Evolutionary conservation across 2,888 invertebrate species (phyloP).

Genomic region (Oasisia sp.): DNA sequence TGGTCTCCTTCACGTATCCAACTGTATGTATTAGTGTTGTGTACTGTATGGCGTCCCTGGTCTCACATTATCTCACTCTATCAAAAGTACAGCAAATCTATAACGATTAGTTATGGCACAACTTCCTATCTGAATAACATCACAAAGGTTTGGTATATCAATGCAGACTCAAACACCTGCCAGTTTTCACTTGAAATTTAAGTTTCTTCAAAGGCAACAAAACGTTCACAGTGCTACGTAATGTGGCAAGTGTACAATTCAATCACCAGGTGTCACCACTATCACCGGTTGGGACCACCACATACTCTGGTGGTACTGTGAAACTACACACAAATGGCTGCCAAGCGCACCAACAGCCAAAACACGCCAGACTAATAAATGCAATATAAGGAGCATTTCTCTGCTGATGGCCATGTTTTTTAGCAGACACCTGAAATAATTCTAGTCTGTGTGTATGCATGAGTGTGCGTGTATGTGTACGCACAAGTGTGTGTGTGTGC

Average conservation of each 20-base stretch:
- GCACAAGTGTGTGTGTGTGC: neutral
- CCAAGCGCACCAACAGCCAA: neutral
- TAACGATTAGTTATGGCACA: neutral
- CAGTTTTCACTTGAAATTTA: neutral
- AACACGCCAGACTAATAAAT: neutral
- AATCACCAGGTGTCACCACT: neutral
- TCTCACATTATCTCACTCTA: neutral
- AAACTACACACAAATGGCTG: neutral
- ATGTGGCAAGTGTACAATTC: neutral
- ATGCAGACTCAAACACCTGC: neutral
- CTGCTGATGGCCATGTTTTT: neutral
- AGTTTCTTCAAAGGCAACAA: neutral
- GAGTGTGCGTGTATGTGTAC: neutral
- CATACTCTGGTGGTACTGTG: neutral
- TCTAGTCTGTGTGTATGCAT: neutral
- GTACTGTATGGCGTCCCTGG: too few species aligned
- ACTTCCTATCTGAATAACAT: neutral
- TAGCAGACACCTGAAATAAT: neutral
- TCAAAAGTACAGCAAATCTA: neutral
- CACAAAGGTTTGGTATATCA: neutral
- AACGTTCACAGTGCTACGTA: neutral
- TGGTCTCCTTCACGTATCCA: too few species aligned
- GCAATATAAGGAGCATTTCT: neutral
- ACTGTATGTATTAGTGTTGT: too few species aligned
- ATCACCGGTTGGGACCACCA: neutral